Evolutionary conservation across 1,140 invertebrate genomes (phyloP), one percentile per base, ranked within the genome.

Genomic region (Melipona quadrifasciata): DNA sequence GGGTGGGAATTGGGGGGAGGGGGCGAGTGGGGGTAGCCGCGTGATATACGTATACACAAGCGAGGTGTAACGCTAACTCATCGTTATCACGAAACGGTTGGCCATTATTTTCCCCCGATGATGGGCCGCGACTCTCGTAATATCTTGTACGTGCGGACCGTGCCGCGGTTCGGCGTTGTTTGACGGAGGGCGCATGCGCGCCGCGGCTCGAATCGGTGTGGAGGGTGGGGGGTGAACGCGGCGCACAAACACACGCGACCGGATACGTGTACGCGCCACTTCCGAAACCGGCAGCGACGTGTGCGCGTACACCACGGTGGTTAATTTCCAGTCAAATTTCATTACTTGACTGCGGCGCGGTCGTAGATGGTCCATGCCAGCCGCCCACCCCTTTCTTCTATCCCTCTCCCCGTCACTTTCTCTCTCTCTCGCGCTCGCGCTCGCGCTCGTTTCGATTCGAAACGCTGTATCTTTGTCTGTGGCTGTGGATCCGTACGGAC

Each of bases 241-340:
- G 21, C 74, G 64, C 65, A 58, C 82, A 71, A 79, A 75, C 72
- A 68, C 80, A 74, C 64, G 82, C 39, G 53, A 73, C 71, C 74
- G 85, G 70, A 83, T 87, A 85, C 81, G 85, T 71, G 80, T 77
- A 86, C 82, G 89, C 79, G 67, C 31, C 75, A 79, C 73, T 82
- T 82, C 81, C 80, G 75, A 76, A 80, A 81, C 84, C 67, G 79
- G 51, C 82, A 78, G 82, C 64, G 80, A 85, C 84, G 86, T 65
- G 81, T 80, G 86, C 87, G 85, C 85, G 82, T 85, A 85, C 84
- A 90, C 83, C 89, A 87, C 88, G 88, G 91, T 93, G 92, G 92
- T 94, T 94, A 94, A 94, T 94, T 94, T 93, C 87, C 93, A 94
- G 93, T 94, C 93, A 94, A 94, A 94, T 94, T 94, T 94, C 94